A percentile compares a stretch with the other conserved stretches of the same genome.
Evolutionary conservation across 2,888 invertebrate species (phyloP).

Genomic region (Sarcophaga carnaria): DNA sequence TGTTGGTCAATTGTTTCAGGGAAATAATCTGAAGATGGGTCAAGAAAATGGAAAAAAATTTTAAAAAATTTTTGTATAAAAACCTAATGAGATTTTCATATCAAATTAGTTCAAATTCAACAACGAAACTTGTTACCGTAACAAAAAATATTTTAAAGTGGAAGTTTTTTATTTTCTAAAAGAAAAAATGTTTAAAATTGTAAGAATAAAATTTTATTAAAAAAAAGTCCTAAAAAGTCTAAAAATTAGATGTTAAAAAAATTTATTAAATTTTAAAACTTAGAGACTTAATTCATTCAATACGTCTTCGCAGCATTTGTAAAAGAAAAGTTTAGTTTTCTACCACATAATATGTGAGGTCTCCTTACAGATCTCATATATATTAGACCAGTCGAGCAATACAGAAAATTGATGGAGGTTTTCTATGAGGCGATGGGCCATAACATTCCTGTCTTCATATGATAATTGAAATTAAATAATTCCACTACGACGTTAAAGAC

Average conservation of each 20-base stretch:
- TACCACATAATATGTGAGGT: no score
- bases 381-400: fast-evolving
- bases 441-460: no score
- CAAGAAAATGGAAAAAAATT: conserved; percentile 7
- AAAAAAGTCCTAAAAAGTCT: background rate
- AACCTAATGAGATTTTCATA: conserved; percentile 25
- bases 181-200: conserved; percentile 76
- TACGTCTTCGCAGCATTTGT: no score
- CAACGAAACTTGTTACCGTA: conserved; percentile 28
- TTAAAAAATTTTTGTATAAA: conserved; percentile 40
- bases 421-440: no score
- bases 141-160: background rate
- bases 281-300: no score
- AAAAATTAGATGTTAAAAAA: background rate
- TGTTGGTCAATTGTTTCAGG: background rate
- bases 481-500: no score
- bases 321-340: background rate
- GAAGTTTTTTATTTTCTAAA: conserved; percentile 28
- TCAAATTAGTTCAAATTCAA: conserved; percentile 54
- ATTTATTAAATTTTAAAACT: background rate
- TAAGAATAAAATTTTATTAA: conserved; percentile 69
- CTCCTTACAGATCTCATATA: no score
- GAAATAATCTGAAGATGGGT: conserved; percentile 49
- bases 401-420: no score
- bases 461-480: no score